Evolutionary conservation across 2,888 invertebrate species (phyloP).

Genomic region (Oscheius sp.): DNA sequence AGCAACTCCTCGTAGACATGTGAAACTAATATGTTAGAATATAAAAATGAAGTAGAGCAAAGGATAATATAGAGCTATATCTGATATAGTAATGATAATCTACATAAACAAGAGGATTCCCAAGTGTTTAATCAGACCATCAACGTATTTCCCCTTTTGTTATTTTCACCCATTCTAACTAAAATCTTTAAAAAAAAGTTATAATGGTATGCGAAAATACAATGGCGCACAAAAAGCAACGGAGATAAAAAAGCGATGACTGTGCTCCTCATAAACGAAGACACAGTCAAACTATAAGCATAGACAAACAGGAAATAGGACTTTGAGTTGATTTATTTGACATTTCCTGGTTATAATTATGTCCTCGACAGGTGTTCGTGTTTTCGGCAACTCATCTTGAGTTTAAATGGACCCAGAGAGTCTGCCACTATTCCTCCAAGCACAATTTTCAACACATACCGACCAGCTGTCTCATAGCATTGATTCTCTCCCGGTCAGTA

Average conservation of each 20-base stretch:
- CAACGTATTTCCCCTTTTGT: not conserved
- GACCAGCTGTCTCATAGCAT: conserved; percentile 33
- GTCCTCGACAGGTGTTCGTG: conserved; percentile 15
- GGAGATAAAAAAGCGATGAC: conserved; percentile 28
- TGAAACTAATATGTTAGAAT: too few relatives aligned
- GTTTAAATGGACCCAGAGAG: conserved; percentile 11
- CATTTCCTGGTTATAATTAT: conserved; percentile 2
- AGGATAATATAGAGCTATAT: too few relatives aligned
- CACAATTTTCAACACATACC: conserved; percentile 33
- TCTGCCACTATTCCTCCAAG: conserved; percentile 9
- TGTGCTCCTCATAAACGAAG: conserved; percentile 25
- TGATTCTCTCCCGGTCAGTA: conserved; percentile 25
- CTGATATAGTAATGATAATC: too few relatives aligned
- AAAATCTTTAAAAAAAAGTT: not conserved
- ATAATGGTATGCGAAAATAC: not conserved
- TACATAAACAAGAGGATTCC: not conserved
- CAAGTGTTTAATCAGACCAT: not conserved
- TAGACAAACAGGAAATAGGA: not conserved
- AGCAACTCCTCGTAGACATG: too few relatives aligned
- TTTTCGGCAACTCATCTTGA: not conserved
- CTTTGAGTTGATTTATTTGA: not conserved
- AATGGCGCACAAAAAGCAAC: too few relatives aligned
- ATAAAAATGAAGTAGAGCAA: too few relatives aligned
- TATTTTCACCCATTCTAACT: not conserved
- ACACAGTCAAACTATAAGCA: conserved; percentile 3